A percentile compares a stretch with the other conserved stretches of the same genome.
Evolutionary conservation across 2,797 vertebrate species (phyloP).

Genomic region (Sebastes umbrosus): DNA sequence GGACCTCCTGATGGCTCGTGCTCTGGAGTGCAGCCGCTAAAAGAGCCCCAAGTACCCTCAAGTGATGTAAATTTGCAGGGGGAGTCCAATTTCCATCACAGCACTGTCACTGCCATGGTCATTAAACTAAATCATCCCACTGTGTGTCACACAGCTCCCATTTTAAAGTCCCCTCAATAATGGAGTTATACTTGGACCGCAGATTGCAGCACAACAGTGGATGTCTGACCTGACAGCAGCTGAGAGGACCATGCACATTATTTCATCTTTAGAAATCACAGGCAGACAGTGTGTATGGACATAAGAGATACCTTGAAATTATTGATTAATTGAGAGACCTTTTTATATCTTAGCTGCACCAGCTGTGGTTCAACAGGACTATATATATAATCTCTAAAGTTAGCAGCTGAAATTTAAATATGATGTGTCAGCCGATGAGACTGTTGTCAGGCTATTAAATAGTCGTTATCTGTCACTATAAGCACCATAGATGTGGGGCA

Average conservation of each 20-base stretch:
- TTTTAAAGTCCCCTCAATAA: conserved; percentile 81
- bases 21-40: conserved; percentile 81
- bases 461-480: no score
- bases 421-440: background rate
- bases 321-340: conserved; percentile 35
- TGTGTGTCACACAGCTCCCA: conserved; percentile 78
- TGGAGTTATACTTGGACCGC: conserved; percentile 81
- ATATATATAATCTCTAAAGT: conserved; percentile 15
- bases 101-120: conserved; percentile 83
- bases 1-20: conserved; percentile 86
- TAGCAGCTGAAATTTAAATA: conserved; percentile 41
- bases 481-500: no score
- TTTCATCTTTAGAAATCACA: conserved; percentile 66
- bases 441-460: no score
- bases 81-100: conserved; percentile 84
- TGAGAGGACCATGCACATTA: conserved; percentile 56
- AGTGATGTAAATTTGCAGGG: conserved; percentile 83
- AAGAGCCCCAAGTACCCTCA: conserved; percentile 83
- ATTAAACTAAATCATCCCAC: conserved; percentile 86
- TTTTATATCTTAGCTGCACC: conserved; percentile 7
- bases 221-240: conserved; percentile 72
- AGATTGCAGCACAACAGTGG: conserved; percentile 73
- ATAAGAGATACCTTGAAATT: conserved; percentile 30
- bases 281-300: conserved; percentile 20
- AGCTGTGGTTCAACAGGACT: background rate